Evolutionary conservation across 2,113 vertebrate genomes (phyloP).

Genomic region (Vulpes vulpes): DNA sequence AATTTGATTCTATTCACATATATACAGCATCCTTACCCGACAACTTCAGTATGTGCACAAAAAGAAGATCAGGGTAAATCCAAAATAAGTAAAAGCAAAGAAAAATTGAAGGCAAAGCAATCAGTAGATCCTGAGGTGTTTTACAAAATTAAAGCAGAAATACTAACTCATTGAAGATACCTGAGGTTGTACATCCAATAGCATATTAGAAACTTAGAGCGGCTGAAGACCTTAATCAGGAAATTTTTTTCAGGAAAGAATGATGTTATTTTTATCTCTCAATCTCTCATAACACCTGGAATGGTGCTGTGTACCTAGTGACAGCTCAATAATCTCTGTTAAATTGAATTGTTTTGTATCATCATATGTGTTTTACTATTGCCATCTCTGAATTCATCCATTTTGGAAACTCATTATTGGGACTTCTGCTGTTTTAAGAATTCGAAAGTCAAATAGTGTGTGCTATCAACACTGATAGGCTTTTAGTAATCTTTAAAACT

Average conservation of each 20-base stretch:
- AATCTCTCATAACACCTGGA: background rate
- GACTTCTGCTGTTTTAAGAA: background rate
- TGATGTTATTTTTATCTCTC: background rate
- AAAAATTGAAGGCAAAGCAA: background rate
- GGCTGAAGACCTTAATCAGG: constrained; percentile 1
- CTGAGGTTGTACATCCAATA: background rate
- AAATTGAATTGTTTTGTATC: background rate
- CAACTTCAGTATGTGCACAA: background rate
- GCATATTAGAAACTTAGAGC: background rate
- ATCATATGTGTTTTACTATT: background rate
- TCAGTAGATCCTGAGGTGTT: background rate
- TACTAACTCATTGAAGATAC: background rate
- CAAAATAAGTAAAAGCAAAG: background rate
- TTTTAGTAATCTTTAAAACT: background rate
- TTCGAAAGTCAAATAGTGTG: background rate
- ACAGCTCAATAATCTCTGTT: background rate
- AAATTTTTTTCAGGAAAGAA: background rate
- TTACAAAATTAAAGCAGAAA: background rate
- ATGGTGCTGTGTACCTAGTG: background rate
- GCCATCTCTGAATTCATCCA: background rate
- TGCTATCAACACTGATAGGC: background rate
- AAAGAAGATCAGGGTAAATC: background rate
- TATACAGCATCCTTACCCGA: background rate
- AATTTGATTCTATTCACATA: background rate
- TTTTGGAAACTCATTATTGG: background rate